Conservation (phyloP, 2,113 vertebrate genomes). For the Pteropus alecto region DNA sequence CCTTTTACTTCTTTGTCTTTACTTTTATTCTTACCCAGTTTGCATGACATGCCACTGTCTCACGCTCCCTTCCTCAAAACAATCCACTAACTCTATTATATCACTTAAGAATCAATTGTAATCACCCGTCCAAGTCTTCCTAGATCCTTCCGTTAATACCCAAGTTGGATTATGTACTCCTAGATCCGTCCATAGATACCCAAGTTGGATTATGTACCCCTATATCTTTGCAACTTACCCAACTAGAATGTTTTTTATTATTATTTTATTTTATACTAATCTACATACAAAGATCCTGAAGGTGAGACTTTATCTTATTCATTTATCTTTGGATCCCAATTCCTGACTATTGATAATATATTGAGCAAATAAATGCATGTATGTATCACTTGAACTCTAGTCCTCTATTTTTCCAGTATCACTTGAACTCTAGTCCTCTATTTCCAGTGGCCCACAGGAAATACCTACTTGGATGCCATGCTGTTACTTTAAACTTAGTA, state of each 20-base stretch:
- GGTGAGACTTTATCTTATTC: neutral
- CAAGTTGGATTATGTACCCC: neutral
- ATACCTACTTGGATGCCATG: neutral
- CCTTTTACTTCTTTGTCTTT: neutral
- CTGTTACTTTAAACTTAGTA: neutral
- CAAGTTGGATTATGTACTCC: neutral
- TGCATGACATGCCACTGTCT: neutral
- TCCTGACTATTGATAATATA: neutral
- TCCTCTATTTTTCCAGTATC: neutral
- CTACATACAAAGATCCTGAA: constrained; percentile 3
- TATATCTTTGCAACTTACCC: neutral
- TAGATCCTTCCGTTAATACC: neutral
- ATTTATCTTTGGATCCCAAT: neutral
- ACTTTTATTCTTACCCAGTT: neutral
- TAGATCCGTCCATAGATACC: neutral
- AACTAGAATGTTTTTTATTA: neutral
- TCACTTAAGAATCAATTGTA: neutral
- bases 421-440: neutral
- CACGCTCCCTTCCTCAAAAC: neutral
- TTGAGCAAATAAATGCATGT: neutral
- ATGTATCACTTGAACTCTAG: neutral
- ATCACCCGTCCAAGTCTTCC: neutral
- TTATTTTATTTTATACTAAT: neutral
- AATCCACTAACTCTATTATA: neutral
- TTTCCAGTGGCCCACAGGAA: neutral